A percentile compares a stretch with the other conserved stretches of the same genome.
Evolutionary conservation across 2,888 invertebrate genomes (phyloP).

Genomic region (Lumbricus terrestris): DNA sequence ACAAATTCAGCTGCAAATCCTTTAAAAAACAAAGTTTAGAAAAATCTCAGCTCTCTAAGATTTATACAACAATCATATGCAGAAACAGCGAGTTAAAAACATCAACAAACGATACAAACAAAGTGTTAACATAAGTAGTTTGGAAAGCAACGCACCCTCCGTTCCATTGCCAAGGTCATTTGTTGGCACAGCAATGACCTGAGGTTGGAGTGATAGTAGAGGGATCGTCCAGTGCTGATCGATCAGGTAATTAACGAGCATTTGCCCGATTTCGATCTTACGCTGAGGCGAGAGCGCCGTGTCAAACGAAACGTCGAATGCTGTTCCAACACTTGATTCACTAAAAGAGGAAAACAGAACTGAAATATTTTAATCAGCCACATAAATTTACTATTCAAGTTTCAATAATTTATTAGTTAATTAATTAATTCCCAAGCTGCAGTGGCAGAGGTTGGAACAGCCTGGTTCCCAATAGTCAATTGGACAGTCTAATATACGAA

Average conservation of each 20-base stretch:
- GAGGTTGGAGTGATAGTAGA: background rate
- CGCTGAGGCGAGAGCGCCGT: background rate
- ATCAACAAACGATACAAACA: too few species aligned
- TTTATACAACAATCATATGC: too few species aligned
- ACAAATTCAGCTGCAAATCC: too few species aligned
- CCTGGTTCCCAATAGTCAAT: too few species aligned
- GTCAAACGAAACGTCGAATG: background rate
- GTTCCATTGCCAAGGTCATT: background rate
- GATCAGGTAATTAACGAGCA: background rate
- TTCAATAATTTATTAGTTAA: too few species aligned
- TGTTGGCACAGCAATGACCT: background rate
- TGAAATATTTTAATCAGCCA: background rate
- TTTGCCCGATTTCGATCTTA: background rate
- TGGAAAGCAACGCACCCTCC: background rate
- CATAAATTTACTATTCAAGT: too few species aligned
- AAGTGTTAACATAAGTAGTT: background rate
- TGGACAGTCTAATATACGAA: too few species aligned
- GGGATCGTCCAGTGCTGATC: background rate
- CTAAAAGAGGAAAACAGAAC: background rate
- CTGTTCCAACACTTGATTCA: constrained; percentile 7
- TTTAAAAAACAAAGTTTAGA: too few species aligned
- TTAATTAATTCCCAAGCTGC: too few species aligned
- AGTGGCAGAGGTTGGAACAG: too few species aligned
- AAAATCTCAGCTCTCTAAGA: too few species aligned
- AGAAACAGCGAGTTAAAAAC: too few species aligned